Evolutionary conservation across 2,113 vertebrate species (phyloP).

Genomic region (Percopsis transmontana): DNA sequence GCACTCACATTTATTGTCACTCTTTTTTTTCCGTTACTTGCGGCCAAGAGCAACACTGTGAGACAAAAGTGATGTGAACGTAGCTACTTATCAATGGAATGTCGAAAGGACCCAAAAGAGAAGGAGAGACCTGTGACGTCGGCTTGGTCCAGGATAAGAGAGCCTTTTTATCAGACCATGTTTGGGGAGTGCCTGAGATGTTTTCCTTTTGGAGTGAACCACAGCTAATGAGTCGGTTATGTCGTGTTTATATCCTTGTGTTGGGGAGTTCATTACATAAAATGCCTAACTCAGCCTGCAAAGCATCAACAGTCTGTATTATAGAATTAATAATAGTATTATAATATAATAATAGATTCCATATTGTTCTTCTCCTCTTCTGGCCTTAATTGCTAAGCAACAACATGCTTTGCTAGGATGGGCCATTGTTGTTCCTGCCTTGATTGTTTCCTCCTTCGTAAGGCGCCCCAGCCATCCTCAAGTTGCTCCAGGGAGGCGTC

Average conservation of each 20-base stretch:
- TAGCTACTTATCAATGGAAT: constrained; percentile 40
- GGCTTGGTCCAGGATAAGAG: constrained; percentile 40
- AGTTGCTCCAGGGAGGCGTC: constrained; percentile 12
- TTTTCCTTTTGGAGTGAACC: constrained; percentile 19
- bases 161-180: constrained; percentile 20
- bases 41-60: constrained; percentile 3
- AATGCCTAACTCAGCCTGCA: background rate
- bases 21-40: background rate
- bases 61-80: constrained; percentile 8
- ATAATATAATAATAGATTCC: background rate
- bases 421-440: constrained; percentile 25
- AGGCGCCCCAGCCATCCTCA: constrained; percentile 15
- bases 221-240: constrained; percentile 30
- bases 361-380: background rate
- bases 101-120: constrained; percentile 23
- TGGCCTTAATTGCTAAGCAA: constrained; percentile 32
- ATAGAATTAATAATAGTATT: no score
- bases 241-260: constrained; percentile 24
- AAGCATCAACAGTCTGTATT: background rate
- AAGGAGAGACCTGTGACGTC: constrained; percentile 24
- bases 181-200: constrained; percentile 21
- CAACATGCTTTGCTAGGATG: background rate
- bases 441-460: constrained; percentile 38
- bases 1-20: background rate
- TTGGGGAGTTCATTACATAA: constrained; percentile 20